Base-by-base conservation (phyloP, 2,888 invertebrate genomes). In the Ophonus ardosiacus region DNA sequence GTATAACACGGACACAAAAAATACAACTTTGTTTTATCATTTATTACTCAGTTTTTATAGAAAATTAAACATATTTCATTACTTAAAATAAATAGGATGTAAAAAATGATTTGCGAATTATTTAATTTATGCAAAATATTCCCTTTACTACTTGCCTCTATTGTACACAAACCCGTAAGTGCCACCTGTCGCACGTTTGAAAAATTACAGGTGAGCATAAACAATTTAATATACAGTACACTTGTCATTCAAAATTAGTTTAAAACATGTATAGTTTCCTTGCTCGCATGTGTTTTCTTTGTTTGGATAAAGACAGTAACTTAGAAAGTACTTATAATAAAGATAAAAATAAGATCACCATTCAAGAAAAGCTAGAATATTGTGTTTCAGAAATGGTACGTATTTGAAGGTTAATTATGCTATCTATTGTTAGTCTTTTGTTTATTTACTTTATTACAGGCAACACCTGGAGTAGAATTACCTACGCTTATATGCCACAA, bases 331-430 rank as follows among this genome's bases (percentile, higher is more conserved):
- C 71, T 21, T 74, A 40, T 18, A 74, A 74, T 17, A 74, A 74
- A 74, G 71, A 74, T 74, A 74, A 74, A 74, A 74, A 74, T 18
- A 74, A 43, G 43, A 74, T 74, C 8, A 40, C 71, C 71, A 74
- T 74, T 74, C 71, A 74, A 74, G 71, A 74, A 43, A 74, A 74
- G 71, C 43, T 74, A 15, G 71, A 74, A 74, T 74, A 74, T 18
- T 74, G 71, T 74, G 71, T 74, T 18, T 40, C 71, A 13, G 71
- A 74, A 43, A 74, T 74, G 71, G 71, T 74, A 43, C 4, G 43
- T 68, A 68, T 43, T 74, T 43, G 21, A 40, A 74, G 71, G 71
- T 74, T 74, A 74, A 40, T 74, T 43, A 31, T 31, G 31, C 31
- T 63, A 8, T 63, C 63, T 63, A 24, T 63, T 63, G 21, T 51